A percentile compares a stretch with the other conserved stretches of the same genome.
Conservation (phyloP, 2,888 invertebrate species). For the Unio pictorum region DNA sequence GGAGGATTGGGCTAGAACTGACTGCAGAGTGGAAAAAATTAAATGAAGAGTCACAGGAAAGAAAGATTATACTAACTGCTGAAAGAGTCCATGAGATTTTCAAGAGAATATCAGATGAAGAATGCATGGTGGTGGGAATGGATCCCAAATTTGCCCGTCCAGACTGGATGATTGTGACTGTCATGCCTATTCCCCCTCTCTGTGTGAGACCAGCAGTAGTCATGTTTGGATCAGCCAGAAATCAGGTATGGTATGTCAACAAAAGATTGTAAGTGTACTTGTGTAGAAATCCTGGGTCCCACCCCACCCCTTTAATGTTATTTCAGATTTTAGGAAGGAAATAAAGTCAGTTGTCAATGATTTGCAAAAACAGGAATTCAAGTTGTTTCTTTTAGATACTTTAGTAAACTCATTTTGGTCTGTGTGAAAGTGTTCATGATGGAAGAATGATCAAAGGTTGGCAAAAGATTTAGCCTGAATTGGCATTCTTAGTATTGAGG, state of each 20-base stretch:
- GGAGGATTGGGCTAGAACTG: slow-evolving; percentile 91
- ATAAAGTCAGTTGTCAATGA: too few species aligned
- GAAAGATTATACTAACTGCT: slow-evolving; percentile 92
- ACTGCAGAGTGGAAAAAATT: slow-evolving; percentile 98
- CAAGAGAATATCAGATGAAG: slow-evolving; percentile 87
- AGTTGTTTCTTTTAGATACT: too few species aligned
- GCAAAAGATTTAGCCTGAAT: too few species aligned
- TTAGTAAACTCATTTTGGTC: too few species aligned
- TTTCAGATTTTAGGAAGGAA: too few species aligned
- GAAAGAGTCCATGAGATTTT: slow-evolving; percentile 98
- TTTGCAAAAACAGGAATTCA: too few species aligned
- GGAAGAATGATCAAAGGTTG: too few species aligned
- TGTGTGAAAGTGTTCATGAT: too few species aligned
- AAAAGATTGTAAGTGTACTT: too few species aligned
- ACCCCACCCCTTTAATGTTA: too few species aligned
- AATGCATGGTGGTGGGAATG: slow-evolving; percentile 94
- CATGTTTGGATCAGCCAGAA: slow-evolving; percentile 98
- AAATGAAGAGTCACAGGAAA: slow-evolving; percentile 97
- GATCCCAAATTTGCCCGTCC: slow-evolving; percentile 95
- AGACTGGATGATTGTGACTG: slow-evolving; percentile 99
- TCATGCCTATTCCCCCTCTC: slow-evolving; percentile 96
- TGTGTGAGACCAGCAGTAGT: slow-evolving; percentile 98
- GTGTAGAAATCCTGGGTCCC: too few species aligned
- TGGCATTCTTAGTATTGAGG: too few species aligned
- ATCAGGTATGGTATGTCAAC: slow-evolving; percentile 75